Evolutionary conservation across 2,113 vertebrate species (phyloP).

Genomic region (Apaloderma vittatum): DNA sequence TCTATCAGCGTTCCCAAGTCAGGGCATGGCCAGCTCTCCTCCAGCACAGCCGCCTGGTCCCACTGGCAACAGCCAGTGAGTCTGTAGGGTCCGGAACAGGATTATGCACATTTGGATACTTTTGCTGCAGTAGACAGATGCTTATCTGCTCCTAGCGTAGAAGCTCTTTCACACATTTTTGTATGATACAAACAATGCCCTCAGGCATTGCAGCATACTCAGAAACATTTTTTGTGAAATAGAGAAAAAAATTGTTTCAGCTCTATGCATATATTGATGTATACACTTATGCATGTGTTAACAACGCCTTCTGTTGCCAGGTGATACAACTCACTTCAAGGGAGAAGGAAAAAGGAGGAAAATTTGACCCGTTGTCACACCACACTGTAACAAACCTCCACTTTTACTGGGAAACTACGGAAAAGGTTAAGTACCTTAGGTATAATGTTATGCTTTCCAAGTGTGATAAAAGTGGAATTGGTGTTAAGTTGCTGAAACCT

Average conservation of each 20-base stretch:
- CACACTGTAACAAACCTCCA: neutral
- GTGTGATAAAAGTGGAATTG: neutral
- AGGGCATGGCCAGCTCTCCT: neutral
- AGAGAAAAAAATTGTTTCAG: neutral
- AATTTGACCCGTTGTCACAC: neutral
- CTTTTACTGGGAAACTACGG: neutral
- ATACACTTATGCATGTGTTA: neutral
- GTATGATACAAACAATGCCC: neutral
- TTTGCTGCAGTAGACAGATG: neutral
- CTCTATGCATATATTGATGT: neutral
- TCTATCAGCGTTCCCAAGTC: rapidly evolving
- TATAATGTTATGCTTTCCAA: neutral
- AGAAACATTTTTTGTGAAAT: neutral
- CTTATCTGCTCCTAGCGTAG: neutral
- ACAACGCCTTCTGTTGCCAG: neutral
- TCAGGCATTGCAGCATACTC: neutral
- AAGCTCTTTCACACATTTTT: neutral
- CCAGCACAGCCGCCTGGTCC: neutral
- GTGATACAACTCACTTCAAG: neutral
- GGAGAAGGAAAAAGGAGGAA: neutral
- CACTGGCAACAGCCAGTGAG: neutral
- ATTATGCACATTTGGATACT: neutral
- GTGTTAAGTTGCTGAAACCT: neutral
- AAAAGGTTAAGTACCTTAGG: neutral
- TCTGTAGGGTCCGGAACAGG: neutral